Base-by-base conservation (phyloP, 2,797 vertebrate genomes). In the Hoplostethus atlanticus region DNA sequence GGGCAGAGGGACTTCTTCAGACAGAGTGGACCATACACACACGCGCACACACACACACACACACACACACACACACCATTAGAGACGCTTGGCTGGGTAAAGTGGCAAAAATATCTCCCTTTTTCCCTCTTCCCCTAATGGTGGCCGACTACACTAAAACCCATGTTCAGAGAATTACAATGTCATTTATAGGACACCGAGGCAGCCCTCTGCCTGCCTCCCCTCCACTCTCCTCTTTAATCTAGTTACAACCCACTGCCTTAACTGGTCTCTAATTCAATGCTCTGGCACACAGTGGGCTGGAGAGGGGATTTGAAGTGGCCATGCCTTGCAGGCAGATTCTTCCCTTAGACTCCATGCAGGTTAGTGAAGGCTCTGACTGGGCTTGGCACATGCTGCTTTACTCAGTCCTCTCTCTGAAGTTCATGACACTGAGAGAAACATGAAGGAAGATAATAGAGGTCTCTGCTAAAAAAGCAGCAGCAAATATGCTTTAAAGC, bases 121-220 rank as follows among this genome's bases (percentile, higher is more conserved):
- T 91, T 84, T 80, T 80, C 64, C 87, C 81, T 87, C 85, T 89
- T 86, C 81, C 71, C 57, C 88, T 93, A 93, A 93, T 94, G 92
- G 89, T 80, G 84, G 85, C 84, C 69, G 77, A 81, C 90, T 91
- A 86, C 89, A 93, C 91, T 94, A 92, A 94, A 95, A 93, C 88
- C 83, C 89, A 88, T 93, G 90, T 90, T 89, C 83, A 85, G 86
- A 93, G 92, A 93, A 94, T 94, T 92, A 93, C 93, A 94, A 93
- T 94, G 94, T 95, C 93, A 93, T 95, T 94, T 94, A 93, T 92
- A 93, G 93, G 94, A 92, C 90, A 90, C 87, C 64, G 69, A 89
- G 87, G 81, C 84, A 82, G 84, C 81, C 79, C 85, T 86, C 77
- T 76, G 77, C 79, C 76, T 83, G 54, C 84, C 84, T 88, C 77